Evolutionary conservation across 2,888 invertebrate species (phyloP), one percentile per base, ranked within the genome.

Genomic region (Melikaiella ostensackeni): DNA sequence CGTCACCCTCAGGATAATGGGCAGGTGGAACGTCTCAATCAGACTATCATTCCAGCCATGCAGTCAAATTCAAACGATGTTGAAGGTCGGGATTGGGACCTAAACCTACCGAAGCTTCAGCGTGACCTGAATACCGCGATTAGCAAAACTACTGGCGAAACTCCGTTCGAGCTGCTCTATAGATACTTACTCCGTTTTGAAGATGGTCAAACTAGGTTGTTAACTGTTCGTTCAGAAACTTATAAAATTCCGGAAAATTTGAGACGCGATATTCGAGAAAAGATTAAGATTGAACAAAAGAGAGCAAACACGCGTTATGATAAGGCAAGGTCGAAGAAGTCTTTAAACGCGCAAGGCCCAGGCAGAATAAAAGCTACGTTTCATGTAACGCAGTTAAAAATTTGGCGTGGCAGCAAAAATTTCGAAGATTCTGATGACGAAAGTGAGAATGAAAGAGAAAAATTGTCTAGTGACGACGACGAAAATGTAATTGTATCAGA

Each of bases 111-210:
- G 9, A 50, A 50, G n/a, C 50, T n/a, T 19, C n/a, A 50, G 50
- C 50, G 50, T 50, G 50, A 50, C 19, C 19, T 50, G 3, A 77
- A 77, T 63, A 35, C 61, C 9, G 63, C 74, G 13, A n/a, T 63
- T 3, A 63, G 27, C 19, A 77, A 77, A 33, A 57, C 77, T 2
- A 77, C 77, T 0, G 77, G 77, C 1, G 64, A 62, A 38, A 30
- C 74, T 1, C 63, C 77, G 0, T 77, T 77, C 21, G 61, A 42
- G 11, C 27, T 50, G 1, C 19, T 77, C 27, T 77, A 77, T 21
- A 74, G 77, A 13, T 78, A 78, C 24, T 8, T 62, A 1, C 78
- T 75, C 1, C 30, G 50, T n/a, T 78, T 78, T 30, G 38, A 63
- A 2, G 33, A 24, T 21, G 76, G 70, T 50, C 19, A 50, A n/a